phyloP scores from a whole-genome alignment of 2,888 invertebrate species.

The Celastrina argiolus region DNA sequence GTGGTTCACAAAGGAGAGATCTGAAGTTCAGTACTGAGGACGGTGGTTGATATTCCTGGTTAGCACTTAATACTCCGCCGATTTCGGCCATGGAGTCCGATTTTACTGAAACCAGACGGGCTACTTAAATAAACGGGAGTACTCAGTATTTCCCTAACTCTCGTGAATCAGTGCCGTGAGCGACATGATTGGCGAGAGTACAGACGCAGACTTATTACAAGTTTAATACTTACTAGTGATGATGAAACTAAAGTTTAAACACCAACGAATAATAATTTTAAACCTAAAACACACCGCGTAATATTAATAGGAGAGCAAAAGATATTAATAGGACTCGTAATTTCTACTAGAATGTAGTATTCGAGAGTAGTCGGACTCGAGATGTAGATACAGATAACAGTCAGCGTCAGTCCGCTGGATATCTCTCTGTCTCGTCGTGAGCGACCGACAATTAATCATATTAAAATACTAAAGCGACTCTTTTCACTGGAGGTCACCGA shows the following conservation, averaged over 20 bases:
- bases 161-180: too few species aligned
- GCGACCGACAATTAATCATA: constrained; percentile 9
- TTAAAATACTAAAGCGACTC: neutral
- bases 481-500: constrained; percentile 4
- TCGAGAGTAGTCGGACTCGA: neutral
- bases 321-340: neutral
- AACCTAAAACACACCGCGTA: neutral
- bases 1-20: too few species aligned
- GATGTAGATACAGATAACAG: neutral
- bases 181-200: too few species aligned
- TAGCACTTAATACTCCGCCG: too few species aligned
- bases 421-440: neutral
- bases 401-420: neutral
- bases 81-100: too few species aligned
- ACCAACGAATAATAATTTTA: neutral
- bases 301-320: neutral
- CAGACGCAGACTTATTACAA: too few species aligned
- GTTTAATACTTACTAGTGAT: neutral
- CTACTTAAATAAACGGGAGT: too few species aligned
- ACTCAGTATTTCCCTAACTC: too few species aligned
- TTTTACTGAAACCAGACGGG: too few species aligned
- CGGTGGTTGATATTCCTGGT: too few species aligned
- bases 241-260: neutral
- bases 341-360: neutral
- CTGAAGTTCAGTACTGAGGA: neutral